phyloP scores from a whole-genome alignment of 2,888 invertebrate species.

The Villa cingulata region DNA sequence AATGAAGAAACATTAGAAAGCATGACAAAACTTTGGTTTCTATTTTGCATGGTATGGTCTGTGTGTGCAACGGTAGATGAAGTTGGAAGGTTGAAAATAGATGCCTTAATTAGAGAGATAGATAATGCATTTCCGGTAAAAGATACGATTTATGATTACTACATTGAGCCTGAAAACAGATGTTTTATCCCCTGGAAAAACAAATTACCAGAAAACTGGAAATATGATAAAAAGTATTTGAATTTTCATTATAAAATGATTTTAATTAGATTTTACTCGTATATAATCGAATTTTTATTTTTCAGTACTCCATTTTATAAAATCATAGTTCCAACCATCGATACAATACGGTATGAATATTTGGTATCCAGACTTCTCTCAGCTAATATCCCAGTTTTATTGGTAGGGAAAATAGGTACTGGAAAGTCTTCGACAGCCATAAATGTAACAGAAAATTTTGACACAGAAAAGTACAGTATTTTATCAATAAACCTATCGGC shows the following conservation, averaged over 20 bases:
- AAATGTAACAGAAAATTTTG: slow-evolving; percentile 45
- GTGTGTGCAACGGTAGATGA: slow-evolving; percentile 70
- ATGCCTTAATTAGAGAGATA: slow-evolving; percentile 63
- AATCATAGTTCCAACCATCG: slow-evolving; percentile 76
- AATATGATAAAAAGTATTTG: slow-evolving; percentile 35
- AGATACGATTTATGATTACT: slow-evolving; percentile 82
- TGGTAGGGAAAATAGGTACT: slow-evolving; percentile 78
- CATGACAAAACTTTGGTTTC: slow-evolving; percentile 57
- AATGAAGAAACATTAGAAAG: slow-evolving; percentile 44
- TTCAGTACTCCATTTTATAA: slow-evolving; percentile 63
- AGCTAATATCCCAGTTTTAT: slow-evolving; percentile 54
- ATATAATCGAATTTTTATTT: too few species aligned
- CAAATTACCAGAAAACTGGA: slow-evolving; percentile 59
- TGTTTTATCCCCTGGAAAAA: slow-evolving; percentile 69
- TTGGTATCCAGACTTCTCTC: slow-evolving; percentile 52
- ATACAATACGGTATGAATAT: slow-evolving; percentile 71
- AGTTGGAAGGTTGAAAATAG: slow-evolving; percentile 60
- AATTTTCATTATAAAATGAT: background rate
- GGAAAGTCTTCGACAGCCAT: slow-evolving; percentile 71
- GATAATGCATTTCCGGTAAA: slow-evolving; percentile 72
- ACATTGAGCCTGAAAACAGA: slow-evolving; percentile 58
- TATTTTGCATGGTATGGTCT: slow-evolving; percentile 73
- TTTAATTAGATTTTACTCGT: too few species aligned
- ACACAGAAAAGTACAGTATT: slow-evolving; percentile 44
- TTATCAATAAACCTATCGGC: slow-evolving; percentile 79